Conservation (phyloP, 2,797 vertebrate genomes). For the Ctenosaura bakeri region DNA sequence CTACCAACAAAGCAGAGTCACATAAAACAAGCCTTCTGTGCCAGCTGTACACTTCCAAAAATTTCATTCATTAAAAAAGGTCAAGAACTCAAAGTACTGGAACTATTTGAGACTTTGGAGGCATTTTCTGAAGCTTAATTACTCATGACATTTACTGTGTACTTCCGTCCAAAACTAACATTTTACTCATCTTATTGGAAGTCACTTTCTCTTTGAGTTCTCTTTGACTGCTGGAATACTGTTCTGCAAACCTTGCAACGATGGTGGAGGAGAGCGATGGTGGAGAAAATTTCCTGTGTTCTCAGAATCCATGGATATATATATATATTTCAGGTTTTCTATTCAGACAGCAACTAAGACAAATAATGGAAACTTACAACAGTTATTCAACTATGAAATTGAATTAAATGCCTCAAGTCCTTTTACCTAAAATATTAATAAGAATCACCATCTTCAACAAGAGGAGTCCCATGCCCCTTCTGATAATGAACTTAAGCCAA, state of each 20-base stretch:
- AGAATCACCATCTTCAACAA: not conserved
- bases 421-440: not conserved
- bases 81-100: slow-evolving; percentile 65
- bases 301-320: not conserved
- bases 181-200: slow-evolving; percentile 43
- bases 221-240: slow-evolving; percentile 20
- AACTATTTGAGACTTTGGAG: slow-evolving; percentile 32
- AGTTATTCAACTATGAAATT: slow-evolving; percentile 22
- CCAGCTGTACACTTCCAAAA: slow-evolving; percentile 59
- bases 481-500: not conserved
- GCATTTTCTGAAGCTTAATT: slow-evolving; percentile 54
- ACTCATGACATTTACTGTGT: slow-evolving; percentile 43
- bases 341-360: slow-evolving; percentile 37
- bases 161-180: slow-evolving; percentile 55
- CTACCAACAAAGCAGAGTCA: slow-evolving; percentile 66
- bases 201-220: not conserved
- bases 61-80: slow-evolving; percentile 65
- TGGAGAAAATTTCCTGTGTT: not conserved
- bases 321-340: slow-evolving; percentile 4
- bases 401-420: slow-evolving; percentile 13
- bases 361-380: slow-evolving; percentile 18
- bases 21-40: slow-evolving; percentile 53
- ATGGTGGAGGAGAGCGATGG: too few relatives aligned
- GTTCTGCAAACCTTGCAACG: slow-evolving; percentile 38
- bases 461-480: too few relatives aligned